Evolutionary conservation across 1,140 invertebrate genomes (phyloP).

Genomic region (Drosophila leontia): DNA sequence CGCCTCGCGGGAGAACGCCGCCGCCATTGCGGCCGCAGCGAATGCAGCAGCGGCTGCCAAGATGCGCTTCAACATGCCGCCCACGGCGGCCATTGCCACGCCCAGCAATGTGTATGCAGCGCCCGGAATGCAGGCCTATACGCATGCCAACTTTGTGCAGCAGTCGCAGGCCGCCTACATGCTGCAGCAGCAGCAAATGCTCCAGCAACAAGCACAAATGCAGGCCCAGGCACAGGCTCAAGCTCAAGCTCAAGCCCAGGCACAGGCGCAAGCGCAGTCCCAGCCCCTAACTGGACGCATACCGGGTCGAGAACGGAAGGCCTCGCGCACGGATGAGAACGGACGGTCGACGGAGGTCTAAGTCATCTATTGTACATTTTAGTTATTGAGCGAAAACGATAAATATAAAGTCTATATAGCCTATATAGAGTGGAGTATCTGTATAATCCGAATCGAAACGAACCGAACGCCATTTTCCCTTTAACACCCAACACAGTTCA

Average conservation of each 20-base stretch:
- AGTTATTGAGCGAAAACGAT: slow-evolving; percentile 62
- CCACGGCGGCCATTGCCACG: slow-evolving; percentile 47
- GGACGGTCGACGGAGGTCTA: slow-evolving; percentile 83
- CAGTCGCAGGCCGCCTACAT: slow-evolving; percentile 75
- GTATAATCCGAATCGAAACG: slow-evolving; percentile 69
- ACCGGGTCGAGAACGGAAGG: slow-evolving; percentile 78
- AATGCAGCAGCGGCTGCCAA: slow-evolving; percentile 81
- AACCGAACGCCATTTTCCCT: slow-evolving; percentile 76
- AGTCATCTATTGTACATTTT: slow-evolving; percentile 60
- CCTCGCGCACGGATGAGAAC: slow-evolving; percentile 79
- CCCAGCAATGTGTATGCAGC: slow-evolving; percentile 72
- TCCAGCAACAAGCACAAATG: slow-evolving; percentile 69
- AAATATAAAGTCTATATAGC: slow-evolving; percentile 58
- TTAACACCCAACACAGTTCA: slow-evolving; percentile 37
- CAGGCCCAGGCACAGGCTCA: slow-evolving; percentile 59
- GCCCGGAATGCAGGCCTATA: slow-evolving; percentile 73
- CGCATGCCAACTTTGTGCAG: slow-evolving; percentile 74
- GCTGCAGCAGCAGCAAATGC: slow-evolving; percentile 75
- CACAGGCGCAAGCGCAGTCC: slow-evolving; percentile 57
- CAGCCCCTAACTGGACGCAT: slow-evolving; percentile 74
- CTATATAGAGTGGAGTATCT: slow-evolving; percentile 49
- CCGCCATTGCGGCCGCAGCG: slow-evolving; percentile 78
- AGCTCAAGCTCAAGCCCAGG: slow-evolving; percentile 55
- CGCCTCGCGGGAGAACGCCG: slow-evolving; percentile 82
- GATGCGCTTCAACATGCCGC: slow-evolving; percentile 71